phyloP scores from a whole-genome alignment of 53 echinoderm and acorn worm species.

The Actinopyga echinites region DNA sequence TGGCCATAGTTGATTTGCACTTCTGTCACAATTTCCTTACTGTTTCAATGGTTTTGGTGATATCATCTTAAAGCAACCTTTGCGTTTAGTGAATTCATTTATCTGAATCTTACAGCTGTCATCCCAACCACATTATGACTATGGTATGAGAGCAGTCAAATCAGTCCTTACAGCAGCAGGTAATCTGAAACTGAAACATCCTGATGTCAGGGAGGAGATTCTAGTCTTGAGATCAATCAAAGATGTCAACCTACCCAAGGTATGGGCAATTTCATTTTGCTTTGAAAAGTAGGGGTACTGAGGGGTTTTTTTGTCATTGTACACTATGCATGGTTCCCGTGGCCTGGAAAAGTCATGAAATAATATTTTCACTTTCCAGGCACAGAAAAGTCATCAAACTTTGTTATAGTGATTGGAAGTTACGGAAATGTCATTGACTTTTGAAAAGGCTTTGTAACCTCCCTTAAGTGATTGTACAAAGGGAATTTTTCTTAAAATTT shows the following conservation, averaged over 20 bases:
- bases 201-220: conserved; percentile 83
- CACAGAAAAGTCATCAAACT: too few species aligned
- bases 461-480: too few species aligned
- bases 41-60: not conserved
- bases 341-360: too few species aligned
- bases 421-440: too few species aligned
- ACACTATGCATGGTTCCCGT: too few species aligned
- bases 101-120: conserved; percentile 70
- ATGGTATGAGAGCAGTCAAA: conserved; percentile 96
- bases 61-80: not conserved
- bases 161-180: conserved; percentile 95
- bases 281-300: too few species aligned
- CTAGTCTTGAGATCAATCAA: conserved; percentile 85
- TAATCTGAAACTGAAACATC: conserved; percentile 87
- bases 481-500: too few species aligned
- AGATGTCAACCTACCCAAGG: conserved; percentile 98
- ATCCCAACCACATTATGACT: conserved; percentile 97
- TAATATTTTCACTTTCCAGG: too few species aligned
- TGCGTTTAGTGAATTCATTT: not conserved
- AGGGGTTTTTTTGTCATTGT: too few species aligned
- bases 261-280: conserved; percentile 5
- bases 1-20: too few species aligned
- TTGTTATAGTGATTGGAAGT: too few species aligned
- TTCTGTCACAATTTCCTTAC: not conserved
- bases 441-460: too few species aligned